Evolutionary conservation across 2,113 vertebrate species (phyloP), one percentile per base, ranked within the genome.

Genomic region (Xiphorhynchus elegans): DNA sequence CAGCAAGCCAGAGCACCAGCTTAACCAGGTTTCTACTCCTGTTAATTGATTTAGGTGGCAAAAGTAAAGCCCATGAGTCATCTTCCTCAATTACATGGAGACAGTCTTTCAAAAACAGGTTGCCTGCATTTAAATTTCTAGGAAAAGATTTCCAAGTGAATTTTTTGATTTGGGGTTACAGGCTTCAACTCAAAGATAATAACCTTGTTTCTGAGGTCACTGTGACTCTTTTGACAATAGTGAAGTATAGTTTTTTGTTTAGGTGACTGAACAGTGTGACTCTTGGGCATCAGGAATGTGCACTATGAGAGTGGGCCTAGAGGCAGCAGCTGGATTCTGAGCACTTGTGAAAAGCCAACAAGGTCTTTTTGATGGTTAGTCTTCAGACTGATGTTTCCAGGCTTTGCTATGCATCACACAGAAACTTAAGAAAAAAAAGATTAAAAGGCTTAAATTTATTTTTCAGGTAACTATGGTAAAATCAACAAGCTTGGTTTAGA

Each of bases 51-150:
- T 85, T 76, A 76, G 81, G 70, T 87, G 67, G 63, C 66, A 69
- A 82, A 95, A 92, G 56, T 92, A 94, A 87, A 90, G 64, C 47
- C 56, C 28, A 5, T 66, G 47, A 47, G 64, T 90, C 85, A 92
- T 39, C 49, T 77, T 90, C 52, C 52, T 70, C 72, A 86, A 31
- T 70, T 81, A 59, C 56, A 9, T 4, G 24, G 58, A 49, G 50
- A 77, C 20, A 13, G 29, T 33, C 40, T 53, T 84, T 69, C 23
- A 64, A 70, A 91, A 82, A 17, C 18, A 35, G 17, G 25, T 63
- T 77, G 42, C 35, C 53, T 73, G 26, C 23, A 69, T 89, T 85
- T 91, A 56, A 15, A 8, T 79, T 87, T 83, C 84, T 62, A 77
- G 63, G 33, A 85, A 88, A 77, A 50, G 28, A 77, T 49, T 84